Percentiles rank a stretch among this genome's conserved stretches.
phyloP scores from a whole-genome alignment of 1,140 invertebrate genomes.

The Glossosoma conforme region DNA sequence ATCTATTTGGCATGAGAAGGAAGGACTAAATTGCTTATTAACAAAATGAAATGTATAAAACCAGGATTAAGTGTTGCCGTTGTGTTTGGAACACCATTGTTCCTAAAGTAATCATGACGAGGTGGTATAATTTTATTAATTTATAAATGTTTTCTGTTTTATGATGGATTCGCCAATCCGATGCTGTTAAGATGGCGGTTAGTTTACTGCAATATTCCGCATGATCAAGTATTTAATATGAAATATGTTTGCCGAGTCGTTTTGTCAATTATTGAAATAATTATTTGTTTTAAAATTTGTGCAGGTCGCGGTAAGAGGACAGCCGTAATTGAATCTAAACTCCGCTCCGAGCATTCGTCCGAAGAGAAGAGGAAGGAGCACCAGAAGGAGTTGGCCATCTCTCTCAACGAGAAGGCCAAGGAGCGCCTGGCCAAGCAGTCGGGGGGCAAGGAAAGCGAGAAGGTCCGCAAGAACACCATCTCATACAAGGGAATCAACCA shows the following conservation, averaged over 20 bases:
- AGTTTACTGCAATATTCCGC: constrained; percentile 10
- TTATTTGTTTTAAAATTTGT: constrained; percentile 10
- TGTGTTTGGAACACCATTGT: too few species aligned
- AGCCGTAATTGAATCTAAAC: constrained; percentile 91
- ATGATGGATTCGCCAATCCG: constrained; percentile 15
- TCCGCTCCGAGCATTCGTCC: constrained; percentile 90
- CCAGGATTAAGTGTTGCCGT: too few species aligned
- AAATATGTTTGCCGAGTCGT: neutral
- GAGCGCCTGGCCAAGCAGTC: constrained; percentile 85
- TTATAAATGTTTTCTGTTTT: constrained; percentile 22
- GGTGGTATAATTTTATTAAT: too few species aligned
- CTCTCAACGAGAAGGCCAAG: constrained; percentile 88
- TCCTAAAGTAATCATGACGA: too few species aligned
- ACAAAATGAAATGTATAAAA: too few species aligned
- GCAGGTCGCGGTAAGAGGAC: constrained; percentile 80
- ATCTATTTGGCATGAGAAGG: too few species aligned
- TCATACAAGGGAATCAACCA: constrained; percentile 92
- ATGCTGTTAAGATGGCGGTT: constrained; percentile 25
- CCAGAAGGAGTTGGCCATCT: constrained; percentile 89
- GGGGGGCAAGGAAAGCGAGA: constrained; percentile 81
- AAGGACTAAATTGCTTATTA: too few species aligned
- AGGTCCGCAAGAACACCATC: constrained; percentile 88
- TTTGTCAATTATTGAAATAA: neutral
- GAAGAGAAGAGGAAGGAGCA: constrained; percentile 97
- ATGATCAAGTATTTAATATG: neutral